These are phyloP conservation scores for Tetrax tetrax DNA, from an alignment of 2,113 vertebrate genomes.

Conservation along the genomic window DNA sequence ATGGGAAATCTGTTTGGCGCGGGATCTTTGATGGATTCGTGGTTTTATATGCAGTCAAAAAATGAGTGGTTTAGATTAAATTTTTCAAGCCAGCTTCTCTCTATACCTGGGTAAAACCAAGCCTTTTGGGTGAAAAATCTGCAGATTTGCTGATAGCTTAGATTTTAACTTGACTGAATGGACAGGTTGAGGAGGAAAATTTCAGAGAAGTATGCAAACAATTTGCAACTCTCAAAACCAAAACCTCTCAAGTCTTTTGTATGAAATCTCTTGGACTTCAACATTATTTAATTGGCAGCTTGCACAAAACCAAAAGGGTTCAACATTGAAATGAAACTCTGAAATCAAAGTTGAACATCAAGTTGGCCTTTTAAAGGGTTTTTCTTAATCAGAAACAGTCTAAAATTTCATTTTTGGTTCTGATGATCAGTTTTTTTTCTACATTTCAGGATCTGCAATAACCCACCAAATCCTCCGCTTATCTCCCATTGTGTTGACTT, in stretches of 20 bases:
- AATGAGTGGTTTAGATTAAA: not conserved
- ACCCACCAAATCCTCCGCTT: conserved; percentile 20
- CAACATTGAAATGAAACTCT: not conserved
- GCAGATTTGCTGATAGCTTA: not conserved
- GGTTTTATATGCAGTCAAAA: not conserved
- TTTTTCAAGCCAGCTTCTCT: not conserved
- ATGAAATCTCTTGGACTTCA: not conserved
- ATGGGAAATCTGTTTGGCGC: not conserved
- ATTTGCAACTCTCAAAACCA: not conserved
- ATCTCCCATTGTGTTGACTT: conserved; percentile 23
- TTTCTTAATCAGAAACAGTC: not conserved
- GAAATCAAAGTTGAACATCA: not conserved
- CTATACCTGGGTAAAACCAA: not conserved
- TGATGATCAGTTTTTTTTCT: conserved; percentile 4
- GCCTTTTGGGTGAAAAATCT: not conserved
- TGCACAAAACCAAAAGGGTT: not conserved
- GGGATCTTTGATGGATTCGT: not conserved
- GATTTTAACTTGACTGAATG: not conserved
- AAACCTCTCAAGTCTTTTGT: not conserved
- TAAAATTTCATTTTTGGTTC: not conserved
- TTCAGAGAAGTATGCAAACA: not conserved
- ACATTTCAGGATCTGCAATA: conserved; percentile 31
- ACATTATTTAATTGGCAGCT: not conserved
- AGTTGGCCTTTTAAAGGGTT: not conserved
- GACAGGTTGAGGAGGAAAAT: not conserved